Conservation (phyloP, 2,888 invertebrate species). For the Agelastica alni region DNA sequence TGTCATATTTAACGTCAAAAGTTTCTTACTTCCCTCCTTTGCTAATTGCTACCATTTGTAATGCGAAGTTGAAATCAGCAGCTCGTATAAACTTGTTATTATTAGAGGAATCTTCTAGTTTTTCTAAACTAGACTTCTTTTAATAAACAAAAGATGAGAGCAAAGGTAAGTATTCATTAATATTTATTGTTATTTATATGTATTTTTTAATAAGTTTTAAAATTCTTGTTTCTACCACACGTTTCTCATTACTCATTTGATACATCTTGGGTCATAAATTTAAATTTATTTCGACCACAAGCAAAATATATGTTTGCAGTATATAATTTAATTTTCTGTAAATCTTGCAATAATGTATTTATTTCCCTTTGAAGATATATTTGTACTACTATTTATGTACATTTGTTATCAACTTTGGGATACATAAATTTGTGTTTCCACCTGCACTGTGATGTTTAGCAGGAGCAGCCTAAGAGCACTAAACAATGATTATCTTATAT, state of each 20-base stretch:
- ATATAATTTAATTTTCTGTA: too few relatives aligned
- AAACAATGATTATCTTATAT: too few relatives aligned
- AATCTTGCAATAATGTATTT: too few relatives aligned
- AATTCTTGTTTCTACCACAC: too few relatives aligned
- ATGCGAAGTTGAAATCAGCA: too few relatives aligned
- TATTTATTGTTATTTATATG: slow-evolving; percentile 32
- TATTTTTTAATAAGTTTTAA: background rate
- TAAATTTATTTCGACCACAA: too few relatives aligned
- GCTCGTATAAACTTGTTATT: slow-evolving; percentile 37
- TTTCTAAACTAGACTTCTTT: slow-evolving; percentile 40
- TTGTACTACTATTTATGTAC: slow-evolving; percentile 21
- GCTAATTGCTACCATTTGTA: too few relatives aligned
- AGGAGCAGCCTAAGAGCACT: slow-evolving; percentile 36
- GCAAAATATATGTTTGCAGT: too few relatives aligned
- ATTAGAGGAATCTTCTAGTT: slow-evolving; percentile 44
- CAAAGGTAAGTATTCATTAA: slow-evolving; percentile 55
- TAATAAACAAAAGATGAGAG: slow-evolving; percentile 56
- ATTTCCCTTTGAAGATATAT: slow-evolving; percentile 21
- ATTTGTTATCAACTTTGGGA: slow-evolving; percentile 19
- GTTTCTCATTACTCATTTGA: too few relatives aligned
- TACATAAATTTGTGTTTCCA: slow-evolving; percentile 35
- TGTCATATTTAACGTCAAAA: too few relatives aligned
- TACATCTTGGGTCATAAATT: too few relatives aligned
- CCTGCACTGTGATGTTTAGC: slow-evolving; percentile 29
- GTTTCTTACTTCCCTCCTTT: too few relatives aligned